Percentiles rank a stretch among this genome's conserved stretches.
phyloP scores from a whole-genome alignment of 2,113 vertebrate species.

The Chiloscyllium plagiosum region DNA sequence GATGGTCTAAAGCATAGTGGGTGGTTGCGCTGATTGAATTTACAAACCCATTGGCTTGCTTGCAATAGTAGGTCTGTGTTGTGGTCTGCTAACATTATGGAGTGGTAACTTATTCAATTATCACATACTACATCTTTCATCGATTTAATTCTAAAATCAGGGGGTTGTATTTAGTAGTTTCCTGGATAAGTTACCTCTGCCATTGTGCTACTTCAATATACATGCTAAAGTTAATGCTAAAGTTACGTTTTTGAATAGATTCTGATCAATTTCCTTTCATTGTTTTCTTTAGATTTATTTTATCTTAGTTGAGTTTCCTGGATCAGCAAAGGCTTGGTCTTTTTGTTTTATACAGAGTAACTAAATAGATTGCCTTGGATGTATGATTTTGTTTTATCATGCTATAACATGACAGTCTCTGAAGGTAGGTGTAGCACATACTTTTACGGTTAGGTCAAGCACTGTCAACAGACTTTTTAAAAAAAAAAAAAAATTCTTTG shows the following conservation, averaged over 20 bases:
- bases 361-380: not conserved
- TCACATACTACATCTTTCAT: not conserved
- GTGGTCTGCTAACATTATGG: not conserved
- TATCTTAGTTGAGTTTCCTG: not conserved
- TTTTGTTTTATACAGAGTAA: not conserved
- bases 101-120: not conserved
- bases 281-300: conserved; percentile 15
- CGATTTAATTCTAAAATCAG: not conserved
- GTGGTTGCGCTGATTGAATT: not conserved
- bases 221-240: not conserved
- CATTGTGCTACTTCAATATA: not conserved
- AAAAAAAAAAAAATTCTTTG: not conserved
- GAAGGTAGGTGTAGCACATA: not conserved
- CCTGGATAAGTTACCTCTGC: not conserved
- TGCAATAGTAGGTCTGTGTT: not conserved
- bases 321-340: not conserved
- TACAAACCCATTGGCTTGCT: not conserved
- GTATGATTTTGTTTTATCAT: not conserved
- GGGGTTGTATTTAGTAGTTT: not conserved
- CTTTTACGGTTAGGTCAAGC: not conserved
- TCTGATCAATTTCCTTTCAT: not conserved
- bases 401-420: not conserved
- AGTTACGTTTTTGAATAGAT: not conserved
- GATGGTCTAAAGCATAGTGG: not conserved
- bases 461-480: not conserved